Evolutionary conservation across 2,113 vertebrate species (phyloP), one percentile per base, ranked within the genome.

Genomic region (Centropus bengalensis): DNA sequence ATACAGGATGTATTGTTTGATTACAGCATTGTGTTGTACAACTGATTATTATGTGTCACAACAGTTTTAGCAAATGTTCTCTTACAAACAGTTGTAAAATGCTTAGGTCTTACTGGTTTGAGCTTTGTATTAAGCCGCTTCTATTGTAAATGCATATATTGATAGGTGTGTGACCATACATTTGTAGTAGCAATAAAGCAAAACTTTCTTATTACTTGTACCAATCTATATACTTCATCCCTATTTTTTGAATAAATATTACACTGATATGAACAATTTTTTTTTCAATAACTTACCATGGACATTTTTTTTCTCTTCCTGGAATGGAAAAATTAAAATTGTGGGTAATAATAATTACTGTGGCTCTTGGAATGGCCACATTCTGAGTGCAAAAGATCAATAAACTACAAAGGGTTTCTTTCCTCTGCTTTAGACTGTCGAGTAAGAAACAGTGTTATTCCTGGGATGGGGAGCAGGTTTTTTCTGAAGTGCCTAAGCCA

Each of bases 141-240:
- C 18, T 94, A 24, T 82, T 96, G 80, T 96, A 52, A 76, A 71
- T 94, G 93, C 36, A 36, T 36, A 36, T 36, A 36, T 36, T 36
- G 36, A 36, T 36, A 36, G 36, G 36, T 36, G 36, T 36, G 36
- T 36, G 36, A 36, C 87, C 82, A 82, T 95, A 78, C 33, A 7
- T 80, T 82, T 97, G 94, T 96, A 89, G 89, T 92, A 91, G 91
- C 83, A 96, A 95, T 96, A 96, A 97, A 95, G 28, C 86, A 91
- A 89, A 95, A 59, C 24, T 71, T 78, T 82, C 33, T 62, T 80
- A 70, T 49, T 78, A 78, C 68, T 89, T 96, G 96, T 97, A 91
- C 64, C 40, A 52, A 89, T 67, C 81, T 81, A 91, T 86, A 87
- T 82, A 93, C 92, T 69, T 94, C 18, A 94, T 82, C 44, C 38